These are phyloP conservation scores for Gastrophysa polygoni DNA, from an alignment of 2,888 invertebrate genomes.

Conservation along the genomic window DNA sequence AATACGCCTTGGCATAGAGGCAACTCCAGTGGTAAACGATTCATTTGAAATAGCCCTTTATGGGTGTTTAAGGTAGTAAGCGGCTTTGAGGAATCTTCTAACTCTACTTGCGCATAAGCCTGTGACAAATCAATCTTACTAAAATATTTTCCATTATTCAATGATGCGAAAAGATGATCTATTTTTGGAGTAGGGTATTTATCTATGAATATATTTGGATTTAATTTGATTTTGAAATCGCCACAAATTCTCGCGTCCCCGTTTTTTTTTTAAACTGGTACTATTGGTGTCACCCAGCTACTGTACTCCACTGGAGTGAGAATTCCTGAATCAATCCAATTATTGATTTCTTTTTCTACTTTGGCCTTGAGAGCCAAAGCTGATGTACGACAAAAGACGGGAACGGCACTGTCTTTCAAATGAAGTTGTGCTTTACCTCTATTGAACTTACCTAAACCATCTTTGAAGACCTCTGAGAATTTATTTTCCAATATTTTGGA, in stretches of 20 bases:
- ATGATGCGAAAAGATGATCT: constrained; percentile 20
- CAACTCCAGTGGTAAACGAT: constrained; percentile 12
- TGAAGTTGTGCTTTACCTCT: not conserved
- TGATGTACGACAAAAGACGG: constrained; percentile 6
- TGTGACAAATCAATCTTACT: constrained; percentile 31
- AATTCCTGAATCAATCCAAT: not conserved
- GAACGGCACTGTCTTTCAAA: constrained; percentile 4
- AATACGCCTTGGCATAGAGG: not conserved
- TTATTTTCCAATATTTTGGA: not conserved
- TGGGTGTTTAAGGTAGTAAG: constrained; percentile 25
- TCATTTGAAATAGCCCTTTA: constrained; percentile 29
- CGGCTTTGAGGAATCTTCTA: constrained; percentile 10
- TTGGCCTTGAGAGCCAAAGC: constrained; percentile 9
- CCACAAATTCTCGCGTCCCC: not conserved
- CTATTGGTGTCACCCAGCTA: constrained; percentile 25
- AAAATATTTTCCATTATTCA: constrained; percentile 20
- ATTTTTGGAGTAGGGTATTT: constrained; percentile 28
- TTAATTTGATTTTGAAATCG: not conserved
- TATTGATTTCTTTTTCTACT: constrained; percentile 14
- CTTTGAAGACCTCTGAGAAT: constrained; percentile 10
- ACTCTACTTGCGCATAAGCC: constrained; percentile 30
- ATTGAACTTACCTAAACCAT: constrained; percentile 4
- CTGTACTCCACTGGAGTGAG: constrained; percentile 18
- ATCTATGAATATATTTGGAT: constrained; percentile 21
- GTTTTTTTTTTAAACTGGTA: constrained; percentile 1